phyloP scores from a whole-genome alignment of 2,888 invertebrate species.

The Temnothorax ravouxi region DNA sequence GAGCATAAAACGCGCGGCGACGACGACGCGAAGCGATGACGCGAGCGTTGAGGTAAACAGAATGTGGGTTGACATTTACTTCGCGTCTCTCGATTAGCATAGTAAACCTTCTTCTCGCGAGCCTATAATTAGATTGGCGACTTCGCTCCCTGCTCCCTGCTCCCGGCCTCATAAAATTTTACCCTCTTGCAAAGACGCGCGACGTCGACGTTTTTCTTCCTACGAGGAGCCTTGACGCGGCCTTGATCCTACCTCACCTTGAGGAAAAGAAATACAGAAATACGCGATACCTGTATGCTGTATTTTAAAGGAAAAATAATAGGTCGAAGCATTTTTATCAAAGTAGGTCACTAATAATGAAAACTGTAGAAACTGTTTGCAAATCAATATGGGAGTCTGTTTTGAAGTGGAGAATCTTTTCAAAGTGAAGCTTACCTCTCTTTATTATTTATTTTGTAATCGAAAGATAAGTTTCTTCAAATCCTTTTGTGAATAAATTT shows the following conservation, averaged over 20 bases:
- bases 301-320: background rate
- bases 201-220: slow-evolving; percentile 28
- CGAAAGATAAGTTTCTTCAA: background rate
- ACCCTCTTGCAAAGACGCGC: slow-evolving; percentile 26
- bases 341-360: background rate
- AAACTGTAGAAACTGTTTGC: background rate
- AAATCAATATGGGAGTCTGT: background rate
- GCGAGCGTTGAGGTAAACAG: slow-evolving; percentile 72
- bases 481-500: background rate
- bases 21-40: slow-evolving; percentile 57
- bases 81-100: slow-evolving; percentile 80
- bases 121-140: slow-evolving; percentile 82
- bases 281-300: background rate
- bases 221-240: slow-evolving; percentile 57
- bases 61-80: slow-evolving; percentile 82
- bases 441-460: background rate
- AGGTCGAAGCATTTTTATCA: background rate
- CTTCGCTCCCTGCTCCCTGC: slow-evolving; percentile 64
- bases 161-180: slow-evolving; percentile 59
- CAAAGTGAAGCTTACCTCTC: background rate
- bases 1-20: slow-evolving; percentile 47
- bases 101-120: slow-evolving; percentile 77
- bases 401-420: background rate
- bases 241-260: slow-evolving; percentile 11
- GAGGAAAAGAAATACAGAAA: slow-evolving; percentile 14